Evolutionary conservation across 2,888 invertebrate species (phyloP), one percentile per base, ranked within the genome.

Genomic region (Schrankia costaestrigalis): DNA sequence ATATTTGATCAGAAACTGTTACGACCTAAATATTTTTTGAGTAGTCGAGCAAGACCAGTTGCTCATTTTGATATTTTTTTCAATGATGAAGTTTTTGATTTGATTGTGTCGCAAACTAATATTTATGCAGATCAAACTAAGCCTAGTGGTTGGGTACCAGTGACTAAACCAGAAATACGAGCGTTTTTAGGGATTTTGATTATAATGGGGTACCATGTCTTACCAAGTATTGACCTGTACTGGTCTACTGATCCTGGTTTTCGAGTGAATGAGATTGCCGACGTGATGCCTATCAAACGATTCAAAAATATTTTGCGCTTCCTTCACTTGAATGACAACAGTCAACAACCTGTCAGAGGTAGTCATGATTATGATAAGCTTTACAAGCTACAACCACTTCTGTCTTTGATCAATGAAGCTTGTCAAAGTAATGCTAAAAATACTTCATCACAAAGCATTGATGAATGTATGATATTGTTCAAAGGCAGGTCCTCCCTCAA

Each of bases 401-500:
- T 35, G 24, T 22, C 11, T 13, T 22, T 30, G 21, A 26, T 35
- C 23, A 42, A 38, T 22, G 26, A 14, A 7, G 11, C 13, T 4
- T 42, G 25, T 31, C 25, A 28, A 26, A 18, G 31, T 28, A 38
- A 19, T 29, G 31, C 31, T 2, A 15, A 29, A 5, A 19, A 29
- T 11, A 28, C 34, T 10, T 35, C 25, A 27, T 39, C 40, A 5
- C 43, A 44, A 19, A 26, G 27, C 3, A 36, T 50, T n/a, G 38
- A 37, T 10, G 35, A 42, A 38, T 38, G 25, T n/a, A 42, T 42
- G 37, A 45, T 61, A 19, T 38, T 49, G 26, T 59, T 59, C 37
- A 60, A 63, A 41, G 57, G 57, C 9, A 32, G 52, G 10, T 42
- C 36, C 19, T 33, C 35, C 8, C 17, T 55, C 29, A 61, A 58